phyloP scores from a whole-genome alignment of 1,140 invertebrate species.

The Trigoniulus corallinus region DNA sequence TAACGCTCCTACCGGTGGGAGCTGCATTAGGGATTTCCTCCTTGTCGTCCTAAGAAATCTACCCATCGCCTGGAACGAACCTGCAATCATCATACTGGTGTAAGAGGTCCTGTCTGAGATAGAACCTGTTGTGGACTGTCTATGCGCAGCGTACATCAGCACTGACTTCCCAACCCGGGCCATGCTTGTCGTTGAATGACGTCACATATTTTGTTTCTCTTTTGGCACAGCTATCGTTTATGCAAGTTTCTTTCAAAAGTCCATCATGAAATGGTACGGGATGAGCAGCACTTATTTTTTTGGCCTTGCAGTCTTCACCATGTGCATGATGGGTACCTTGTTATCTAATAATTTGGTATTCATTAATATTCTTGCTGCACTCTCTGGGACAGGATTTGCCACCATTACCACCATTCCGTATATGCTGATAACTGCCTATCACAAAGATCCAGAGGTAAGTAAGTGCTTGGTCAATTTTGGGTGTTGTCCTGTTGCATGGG shows the following conservation, averaged over 20 bases:
- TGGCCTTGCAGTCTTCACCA: slow-evolving; percentile 26
- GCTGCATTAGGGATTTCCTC: too few species aligned
- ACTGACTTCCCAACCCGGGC: too few species aligned
- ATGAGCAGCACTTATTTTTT: slow-evolving; percentile 23
- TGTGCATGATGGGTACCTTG: slow-evolving; percentile 28
- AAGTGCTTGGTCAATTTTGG: background rate
- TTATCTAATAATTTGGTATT: slow-evolving; percentile 21
- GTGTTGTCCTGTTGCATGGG: too few species aligned
- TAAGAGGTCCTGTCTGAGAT: too few species aligned
- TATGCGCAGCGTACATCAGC: too few species aligned
- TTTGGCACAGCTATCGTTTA: slow-evolving; percentile 22
- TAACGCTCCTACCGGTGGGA: too few species aligned
- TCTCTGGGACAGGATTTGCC: slow-evolving; percentile 31
- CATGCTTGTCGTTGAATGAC: too few species aligned
- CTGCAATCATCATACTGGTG: too few species aligned
- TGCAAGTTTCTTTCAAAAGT: slow-evolving; percentile 27
- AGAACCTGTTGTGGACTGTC: too few species aligned
- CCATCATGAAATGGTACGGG: slow-evolving; percentile 23
- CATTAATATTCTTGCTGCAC: slow-evolving; percentile 26
- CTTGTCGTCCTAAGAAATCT: too few species aligned
- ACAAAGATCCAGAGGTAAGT: slow-evolving; percentile 27
- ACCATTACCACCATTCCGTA: slow-evolving; percentile 32
- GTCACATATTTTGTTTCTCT: too few species aligned
- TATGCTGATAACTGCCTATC: slow-evolving; percentile 29
- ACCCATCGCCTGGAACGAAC: too few species aligned